These are phyloP conservation scores for Sycophila sp. DNA, from an alignment of 1,140 invertebrate species.

Conservation along the genomic window DNA sequence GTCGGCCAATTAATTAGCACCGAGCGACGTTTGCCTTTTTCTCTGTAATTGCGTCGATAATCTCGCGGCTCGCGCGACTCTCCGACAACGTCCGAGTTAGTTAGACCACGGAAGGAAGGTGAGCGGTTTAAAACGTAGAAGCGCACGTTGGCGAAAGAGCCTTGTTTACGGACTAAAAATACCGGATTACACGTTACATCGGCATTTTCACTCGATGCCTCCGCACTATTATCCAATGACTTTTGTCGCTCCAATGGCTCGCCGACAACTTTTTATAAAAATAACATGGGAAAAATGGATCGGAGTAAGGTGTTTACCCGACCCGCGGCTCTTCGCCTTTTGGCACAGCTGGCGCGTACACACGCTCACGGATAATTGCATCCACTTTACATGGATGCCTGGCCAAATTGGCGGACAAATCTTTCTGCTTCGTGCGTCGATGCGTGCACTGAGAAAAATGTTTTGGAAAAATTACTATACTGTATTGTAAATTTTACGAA, in stretches of 20 bases:
- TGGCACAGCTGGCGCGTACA: conserved; percentile 45
- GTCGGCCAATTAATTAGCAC: background rate
- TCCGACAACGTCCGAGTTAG: background rate
- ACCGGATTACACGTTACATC: conserved; percentile 4
- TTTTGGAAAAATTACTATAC: too few relatives aligned
- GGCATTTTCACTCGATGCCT: background rate
- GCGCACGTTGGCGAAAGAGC: background rate
- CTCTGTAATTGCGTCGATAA: background rate
- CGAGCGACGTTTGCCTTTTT: background rate
- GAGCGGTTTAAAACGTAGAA: background rate
- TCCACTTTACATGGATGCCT: conserved; percentile 52
- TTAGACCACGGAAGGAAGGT: background rate
- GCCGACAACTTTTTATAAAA: background rate
- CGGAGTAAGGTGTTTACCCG: too few relatives aligned
- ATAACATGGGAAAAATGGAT: background rate
- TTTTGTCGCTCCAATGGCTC: too few relatives aligned
- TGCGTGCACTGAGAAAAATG: too few relatives aligned
- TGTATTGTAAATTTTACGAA: too few relatives aligned
- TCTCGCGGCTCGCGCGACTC: background rate
- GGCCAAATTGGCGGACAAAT: conserved; percentile 41
- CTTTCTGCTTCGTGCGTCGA: background rate
- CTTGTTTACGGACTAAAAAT: conserved; percentile 18
- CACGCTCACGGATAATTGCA: conserved; percentile 52
- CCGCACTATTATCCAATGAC: too few relatives aligned
- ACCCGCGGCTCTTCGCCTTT: background rate